Conservation (phyloP, 1,140 invertebrate species). For the Helicoverpa armigera region DNA sequence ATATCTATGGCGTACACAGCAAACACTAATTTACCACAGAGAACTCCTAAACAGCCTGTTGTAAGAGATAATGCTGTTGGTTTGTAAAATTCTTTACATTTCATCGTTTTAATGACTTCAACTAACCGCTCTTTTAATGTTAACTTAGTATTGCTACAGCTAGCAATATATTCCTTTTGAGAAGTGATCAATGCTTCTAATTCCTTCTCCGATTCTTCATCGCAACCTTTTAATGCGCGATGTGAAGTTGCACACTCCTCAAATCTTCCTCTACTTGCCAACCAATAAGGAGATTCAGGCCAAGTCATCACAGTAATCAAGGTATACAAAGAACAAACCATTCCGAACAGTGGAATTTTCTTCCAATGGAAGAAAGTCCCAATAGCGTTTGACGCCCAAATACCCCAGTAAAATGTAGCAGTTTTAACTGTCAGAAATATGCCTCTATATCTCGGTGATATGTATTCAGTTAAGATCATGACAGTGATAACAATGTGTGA, state of each 20-base stretch:
- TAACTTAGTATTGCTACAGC: slow-evolving; percentile 12
- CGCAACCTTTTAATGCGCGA: slow-evolving; percentile 61
- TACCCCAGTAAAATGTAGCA: slow-evolving; percentile 63
- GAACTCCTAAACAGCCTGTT: slow-evolving; percentile 49
- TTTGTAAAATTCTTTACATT: slow-evolving; percentile 56
- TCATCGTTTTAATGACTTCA: slow-evolving; percentile 36
- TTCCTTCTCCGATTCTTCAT: slow-evolving; percentile 57
- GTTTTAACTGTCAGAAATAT: slow-evolving; percentile 63
- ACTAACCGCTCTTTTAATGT: neutral
- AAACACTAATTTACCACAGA: slow-evolving; percentile 62
- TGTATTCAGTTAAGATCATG: slow-evolving; percentile 60
- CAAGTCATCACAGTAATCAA: slow-evolving; percentile 54
- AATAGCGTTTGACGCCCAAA: slow-evolving; percentile 65
- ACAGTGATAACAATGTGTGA: slow-evolving; percentile 58
- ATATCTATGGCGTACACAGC: slow-evolving; percentile 64
- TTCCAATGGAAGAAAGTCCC: slow-evolving; percentile 68
- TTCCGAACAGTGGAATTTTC: slow-evolving; percentile 61
- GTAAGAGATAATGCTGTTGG: slow-evolving; percentile 53
- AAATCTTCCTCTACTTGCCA: slow-evolving; percentile 60
- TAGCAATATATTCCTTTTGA: slow-evolving; percentile 42
- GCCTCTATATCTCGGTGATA: slow-evolving; percentile 61
- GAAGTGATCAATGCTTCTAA: slow-evolving; percentile 54
- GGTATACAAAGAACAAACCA: slow-evolving; percentile 55
- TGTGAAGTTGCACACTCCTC: slow-evolving; percentile 56
- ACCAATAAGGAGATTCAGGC: slow-evolving; percentile 70